phyloP scores from a whole-genome alignment of 2,797 vertebrate species.

The Gallinago stenura region DNA sequence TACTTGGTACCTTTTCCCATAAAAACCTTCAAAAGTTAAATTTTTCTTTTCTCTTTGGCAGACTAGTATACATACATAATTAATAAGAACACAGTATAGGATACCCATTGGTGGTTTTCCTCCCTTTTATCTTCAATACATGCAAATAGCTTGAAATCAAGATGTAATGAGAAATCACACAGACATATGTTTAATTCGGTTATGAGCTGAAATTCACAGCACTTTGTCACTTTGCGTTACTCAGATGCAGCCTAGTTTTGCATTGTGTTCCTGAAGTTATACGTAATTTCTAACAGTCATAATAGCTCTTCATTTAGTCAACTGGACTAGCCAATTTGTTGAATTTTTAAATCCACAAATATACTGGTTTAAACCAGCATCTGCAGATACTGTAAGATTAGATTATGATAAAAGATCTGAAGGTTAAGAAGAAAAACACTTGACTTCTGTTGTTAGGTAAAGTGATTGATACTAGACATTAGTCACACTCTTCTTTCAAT shows the following conservation, averaged over 20 bases:
- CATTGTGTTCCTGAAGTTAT: constrained; percentile 75
- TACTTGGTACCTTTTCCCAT: neutral
- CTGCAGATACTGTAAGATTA: neutral
- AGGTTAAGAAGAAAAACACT: neutral
- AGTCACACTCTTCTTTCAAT: constrained; percentile 1
- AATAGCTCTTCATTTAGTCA: neutral
- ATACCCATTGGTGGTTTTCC: neutral
- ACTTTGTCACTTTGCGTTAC: constrained; percentile 37
- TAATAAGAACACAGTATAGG: neutral
- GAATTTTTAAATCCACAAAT: neutral
- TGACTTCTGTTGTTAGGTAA: constrained; percentile 23
- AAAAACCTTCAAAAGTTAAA: neutral
- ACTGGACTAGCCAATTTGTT: neutral
- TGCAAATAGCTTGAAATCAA: neutral
- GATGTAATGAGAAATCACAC: neutral
- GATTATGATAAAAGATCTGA: neutral
- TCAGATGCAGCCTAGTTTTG: constrained; percentile 77
- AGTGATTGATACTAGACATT: neutral
- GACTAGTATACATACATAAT: neutral
- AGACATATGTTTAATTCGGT: neutral
- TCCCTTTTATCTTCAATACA: neutral
- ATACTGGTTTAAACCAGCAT: neutral
- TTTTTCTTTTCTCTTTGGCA: neutral
- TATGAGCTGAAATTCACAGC: constrained; percentile 54
- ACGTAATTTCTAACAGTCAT: constrained; percentile 38